Conservation (phyloP, 2,797 vertebrate genomes). For the Spinus pinus region DNA sequence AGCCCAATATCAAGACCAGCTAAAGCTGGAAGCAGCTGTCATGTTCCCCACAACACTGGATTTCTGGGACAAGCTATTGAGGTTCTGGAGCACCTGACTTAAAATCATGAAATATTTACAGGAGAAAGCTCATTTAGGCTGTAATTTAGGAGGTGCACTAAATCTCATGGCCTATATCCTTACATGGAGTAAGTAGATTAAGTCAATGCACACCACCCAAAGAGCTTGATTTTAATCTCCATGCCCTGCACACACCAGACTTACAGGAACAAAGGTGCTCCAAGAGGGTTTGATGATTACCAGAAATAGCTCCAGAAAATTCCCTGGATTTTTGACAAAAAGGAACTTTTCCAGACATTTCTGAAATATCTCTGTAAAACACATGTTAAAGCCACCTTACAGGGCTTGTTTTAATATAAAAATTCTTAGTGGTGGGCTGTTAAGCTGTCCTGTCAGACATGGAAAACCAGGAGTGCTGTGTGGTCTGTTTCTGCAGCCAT, state of each 20-base stretch:
- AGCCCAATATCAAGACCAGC: conserved; percentile 25
- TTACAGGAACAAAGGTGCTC: background rate
- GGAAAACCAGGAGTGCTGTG: background rate
- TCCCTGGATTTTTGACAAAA: background rate
- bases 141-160: background rate
- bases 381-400: background rate
- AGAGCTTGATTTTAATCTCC: background rate
- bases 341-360: background rate
- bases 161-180: background rate
- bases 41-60: background rate
- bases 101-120: background rate
- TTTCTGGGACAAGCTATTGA: background rate
- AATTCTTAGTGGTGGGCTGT: background rate
- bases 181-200: background rate
- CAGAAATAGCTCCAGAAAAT: background rate
- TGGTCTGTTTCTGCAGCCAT: background rate
- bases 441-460: background rate
- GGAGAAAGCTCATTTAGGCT: background rate
- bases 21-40: conserved; percentile 14
- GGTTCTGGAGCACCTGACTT: background rate
- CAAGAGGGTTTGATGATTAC: background rate
- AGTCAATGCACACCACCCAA: background rate
- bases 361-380: background rate
- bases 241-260: background rate
- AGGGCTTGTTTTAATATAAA: background rate